Evolutionary conservation across 2,113 vertebrate species (phyloP).

Genomic region (Hippocampus guttulatus): DNA sequence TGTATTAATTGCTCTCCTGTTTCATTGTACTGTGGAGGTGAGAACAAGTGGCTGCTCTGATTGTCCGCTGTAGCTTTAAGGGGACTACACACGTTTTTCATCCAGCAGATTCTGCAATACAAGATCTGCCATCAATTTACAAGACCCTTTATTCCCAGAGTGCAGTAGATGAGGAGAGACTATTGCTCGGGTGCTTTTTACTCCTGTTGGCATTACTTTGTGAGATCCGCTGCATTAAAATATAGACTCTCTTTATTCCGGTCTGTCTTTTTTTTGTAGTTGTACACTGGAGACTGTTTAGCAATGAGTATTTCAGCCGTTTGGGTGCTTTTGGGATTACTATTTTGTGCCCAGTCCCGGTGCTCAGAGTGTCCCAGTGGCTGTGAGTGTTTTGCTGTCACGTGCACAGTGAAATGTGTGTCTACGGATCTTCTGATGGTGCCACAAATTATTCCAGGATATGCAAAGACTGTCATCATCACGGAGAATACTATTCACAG

Average conservation of each 20-base stretch:
- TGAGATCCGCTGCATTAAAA: background rate
- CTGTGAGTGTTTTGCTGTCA: conserved; percentile 70
- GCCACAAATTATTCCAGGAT: conserved; percentile 63
- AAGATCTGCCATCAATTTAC: conserved; percentile 54
- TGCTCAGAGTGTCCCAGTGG: conserved; percentile 64
- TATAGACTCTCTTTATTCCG: background rate
- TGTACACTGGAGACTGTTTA: conserved; percentile 4
- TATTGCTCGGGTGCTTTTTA: conserved; percentile 17
- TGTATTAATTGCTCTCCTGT: background rate
- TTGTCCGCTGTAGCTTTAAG: conserved; percentile 68
- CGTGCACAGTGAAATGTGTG: conserved; percentile 69
- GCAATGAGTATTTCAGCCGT: conserved; percentile 55
- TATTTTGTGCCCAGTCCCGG: conserved; percentile 45
- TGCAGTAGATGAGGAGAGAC: conserved; percentile 40
- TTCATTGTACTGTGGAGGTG: conserved; percentile 29
- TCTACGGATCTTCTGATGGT: conserved; percentile 60
- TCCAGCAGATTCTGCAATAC: conserved; percentile 44
- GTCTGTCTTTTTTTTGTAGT: conserved; percentile 1
- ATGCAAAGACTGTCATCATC: conserved; percentile 64
- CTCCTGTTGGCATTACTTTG: conserved; percentile 12
- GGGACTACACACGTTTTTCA: conserved; percentile 41
- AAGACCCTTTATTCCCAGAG: conserved; percentile 51
- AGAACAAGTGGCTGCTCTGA: conserved; percentile 25
- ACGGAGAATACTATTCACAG: conserved; percentile 67
- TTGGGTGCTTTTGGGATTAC: conserved; percentile 43